Evolutionary conservation across 1,140 invertebrate species (phyloP).

Genomic region (Bicyclus anynana): DNA sequence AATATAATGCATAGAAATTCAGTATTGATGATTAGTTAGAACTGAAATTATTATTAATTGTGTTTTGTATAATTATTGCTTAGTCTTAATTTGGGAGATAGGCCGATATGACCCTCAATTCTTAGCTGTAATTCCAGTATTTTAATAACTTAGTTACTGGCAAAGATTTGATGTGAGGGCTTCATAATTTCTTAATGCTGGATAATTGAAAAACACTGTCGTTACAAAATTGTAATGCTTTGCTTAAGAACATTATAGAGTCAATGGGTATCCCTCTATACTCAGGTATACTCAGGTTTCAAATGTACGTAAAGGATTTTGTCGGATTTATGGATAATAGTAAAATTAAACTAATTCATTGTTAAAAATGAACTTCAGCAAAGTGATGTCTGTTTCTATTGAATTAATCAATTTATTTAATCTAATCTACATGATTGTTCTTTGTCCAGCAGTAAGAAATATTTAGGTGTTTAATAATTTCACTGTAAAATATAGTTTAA

Average conservation of each 20-base stretch:
- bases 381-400: no score
- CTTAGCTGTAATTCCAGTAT: constrained; percentile 30
- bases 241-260: no score
- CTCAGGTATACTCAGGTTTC: no score
- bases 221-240: no score
- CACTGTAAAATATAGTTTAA: neutral
- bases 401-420: neutral
- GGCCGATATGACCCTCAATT: constrained; percentile 50
- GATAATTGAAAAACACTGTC: no score
- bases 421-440: neutral
- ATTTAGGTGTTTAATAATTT: neutral
- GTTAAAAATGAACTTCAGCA: no score
- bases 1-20: constrained; percentile 12
- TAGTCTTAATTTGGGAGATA: constrained; percentile 19
- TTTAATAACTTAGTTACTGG: constrained; percentile 15
- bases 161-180: neutral
- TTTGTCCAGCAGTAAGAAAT: neutral
- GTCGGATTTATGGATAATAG: no score
- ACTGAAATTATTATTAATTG: constrained; percentile 18
- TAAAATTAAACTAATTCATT: no score
- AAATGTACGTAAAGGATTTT: no score
- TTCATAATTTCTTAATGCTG: neutral
- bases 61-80: neutral
- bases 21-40: constrained; percentile 23
- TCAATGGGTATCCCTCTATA: no score